These are phyloP conservation scores for Crotophaga sulcirostris DNA, from an alignment of 2,113 vertebrate species.

Conservation along the genomic window DNA sequence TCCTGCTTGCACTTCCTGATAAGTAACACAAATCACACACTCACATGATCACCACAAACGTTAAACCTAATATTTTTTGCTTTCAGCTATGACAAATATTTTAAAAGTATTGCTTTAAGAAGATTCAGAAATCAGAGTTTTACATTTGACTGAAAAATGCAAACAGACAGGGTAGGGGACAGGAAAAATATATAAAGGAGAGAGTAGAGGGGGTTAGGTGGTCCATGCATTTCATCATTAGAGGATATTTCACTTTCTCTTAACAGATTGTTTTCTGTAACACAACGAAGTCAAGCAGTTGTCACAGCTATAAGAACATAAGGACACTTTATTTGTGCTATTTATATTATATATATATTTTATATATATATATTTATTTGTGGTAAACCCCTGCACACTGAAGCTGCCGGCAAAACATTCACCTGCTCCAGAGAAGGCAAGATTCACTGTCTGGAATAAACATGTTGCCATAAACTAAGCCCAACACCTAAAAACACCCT, in stretches of 20 bases:
- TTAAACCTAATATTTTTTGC: neutral
- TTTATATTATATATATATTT: too few species aligned
- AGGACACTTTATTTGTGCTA: accelerated
- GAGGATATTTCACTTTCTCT: neutral
- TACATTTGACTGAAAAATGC: neutral
- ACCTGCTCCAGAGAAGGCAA: neutral
- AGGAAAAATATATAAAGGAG: neutral
- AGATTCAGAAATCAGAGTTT: neutral
- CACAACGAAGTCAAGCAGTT: neutral
- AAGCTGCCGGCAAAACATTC: neutral
- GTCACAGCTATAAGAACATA: neutral
- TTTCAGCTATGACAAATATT: neutral
- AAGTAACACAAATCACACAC: neutral
- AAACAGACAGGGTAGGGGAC: neutral
- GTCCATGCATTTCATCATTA: neutral
- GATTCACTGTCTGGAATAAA: neutral
- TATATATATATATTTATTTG: too few species aligned
- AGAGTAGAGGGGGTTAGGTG: neutral
- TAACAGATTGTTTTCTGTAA: neutral
- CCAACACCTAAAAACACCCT: accelerated
- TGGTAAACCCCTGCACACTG: neutral
- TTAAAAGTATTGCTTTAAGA: neutral
- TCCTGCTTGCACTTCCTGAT: neutral
- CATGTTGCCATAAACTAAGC: neutral
- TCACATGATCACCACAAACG: too few species aligned